phyloP scores from a whole-genome alignment of 2,888 invertebrate species.

The Apodemia mormo region DNA sequence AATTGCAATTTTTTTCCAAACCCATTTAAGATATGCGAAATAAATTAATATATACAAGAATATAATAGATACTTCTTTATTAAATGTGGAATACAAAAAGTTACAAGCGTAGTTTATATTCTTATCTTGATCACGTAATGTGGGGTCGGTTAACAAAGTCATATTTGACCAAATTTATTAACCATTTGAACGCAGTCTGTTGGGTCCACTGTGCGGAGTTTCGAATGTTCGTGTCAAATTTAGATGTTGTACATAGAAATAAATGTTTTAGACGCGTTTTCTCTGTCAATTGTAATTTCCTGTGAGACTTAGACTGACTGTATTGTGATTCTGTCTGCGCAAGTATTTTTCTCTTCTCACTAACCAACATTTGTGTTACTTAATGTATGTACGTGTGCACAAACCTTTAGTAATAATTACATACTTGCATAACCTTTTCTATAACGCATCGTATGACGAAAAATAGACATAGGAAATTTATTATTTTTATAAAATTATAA shows the following conservation, averaged over 20 bases:
- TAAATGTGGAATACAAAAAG: no score
- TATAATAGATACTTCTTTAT: no score
- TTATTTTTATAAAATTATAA: no score
- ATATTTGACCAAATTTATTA: constrained; percentile 1
- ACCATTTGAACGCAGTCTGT: constrained; percentile 14
- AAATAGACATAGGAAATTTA: not conserved
- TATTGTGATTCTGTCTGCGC: constrained; percentile 14
- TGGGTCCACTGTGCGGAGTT: constrained; percentile 21
- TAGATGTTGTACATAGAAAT: constrained; percentile 28
- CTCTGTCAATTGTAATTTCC: constrained; percentile 21
- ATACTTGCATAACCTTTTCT: not conserved
- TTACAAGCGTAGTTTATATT: not conserved
- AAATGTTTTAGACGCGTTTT: constrained; percentile 19
- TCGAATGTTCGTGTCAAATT: constrained; percentile 26
- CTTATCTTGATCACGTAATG: not conserved
- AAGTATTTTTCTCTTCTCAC: constrained; percentile 8
- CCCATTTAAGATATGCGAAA: no score
- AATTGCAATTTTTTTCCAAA: no score
- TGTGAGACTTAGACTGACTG: constrained; percentile 24
- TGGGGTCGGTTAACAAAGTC: not conserved
- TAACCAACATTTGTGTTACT: constrained; percentile 11
- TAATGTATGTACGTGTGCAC: constrained; percentile 13
- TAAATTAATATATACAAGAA: no score
- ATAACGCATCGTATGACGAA: not conserved
- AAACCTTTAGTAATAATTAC: not conserved